phyloP scores from a whole-genome alignment of 1,140 invertebrate species.

The Kradibia gibbosae region DNA sequence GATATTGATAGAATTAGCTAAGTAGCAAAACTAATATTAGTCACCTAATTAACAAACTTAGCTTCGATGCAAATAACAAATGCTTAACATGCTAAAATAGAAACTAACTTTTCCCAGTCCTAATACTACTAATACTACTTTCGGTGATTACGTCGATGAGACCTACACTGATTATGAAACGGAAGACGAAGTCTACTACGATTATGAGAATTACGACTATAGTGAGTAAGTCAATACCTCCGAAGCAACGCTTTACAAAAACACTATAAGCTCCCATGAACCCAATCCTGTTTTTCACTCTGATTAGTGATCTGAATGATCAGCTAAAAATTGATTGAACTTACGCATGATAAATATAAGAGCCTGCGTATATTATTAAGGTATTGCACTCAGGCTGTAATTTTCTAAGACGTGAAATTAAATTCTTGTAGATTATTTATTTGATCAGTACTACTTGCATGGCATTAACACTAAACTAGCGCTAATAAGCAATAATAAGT shows the following conservation, averaged over 20 bases:
- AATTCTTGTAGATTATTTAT: no score
- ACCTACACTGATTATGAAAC: constrained; percentile 69
- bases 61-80: constrained; percentile 36
- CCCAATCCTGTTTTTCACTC: neutral
- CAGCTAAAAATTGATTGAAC: no score
- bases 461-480: no score
- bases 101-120: constrained; percentile 62
- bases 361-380: no score
- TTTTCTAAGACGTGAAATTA: no score
- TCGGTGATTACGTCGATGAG: constrained; percentile 66
- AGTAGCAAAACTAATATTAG: constrained; percentile 19
- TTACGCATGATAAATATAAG: no score
- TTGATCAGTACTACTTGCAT: no score
- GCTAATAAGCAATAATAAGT: no score
- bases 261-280: neutral
- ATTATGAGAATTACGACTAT: constrained; percentile 69
- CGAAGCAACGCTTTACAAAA: neutral
- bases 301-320: neutral
- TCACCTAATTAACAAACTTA: constrained; percentile 40
- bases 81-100: constrained; percentile 38
- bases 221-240: constrained; percentile 66
- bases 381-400: no score
- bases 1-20: neutral
- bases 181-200: constrained; percentile 69
- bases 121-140: constrained; percentile 69